Base-by-base conservation (phyloP, 2,113 vertebrate genomes). In the Prunella himalayana region DNA sequence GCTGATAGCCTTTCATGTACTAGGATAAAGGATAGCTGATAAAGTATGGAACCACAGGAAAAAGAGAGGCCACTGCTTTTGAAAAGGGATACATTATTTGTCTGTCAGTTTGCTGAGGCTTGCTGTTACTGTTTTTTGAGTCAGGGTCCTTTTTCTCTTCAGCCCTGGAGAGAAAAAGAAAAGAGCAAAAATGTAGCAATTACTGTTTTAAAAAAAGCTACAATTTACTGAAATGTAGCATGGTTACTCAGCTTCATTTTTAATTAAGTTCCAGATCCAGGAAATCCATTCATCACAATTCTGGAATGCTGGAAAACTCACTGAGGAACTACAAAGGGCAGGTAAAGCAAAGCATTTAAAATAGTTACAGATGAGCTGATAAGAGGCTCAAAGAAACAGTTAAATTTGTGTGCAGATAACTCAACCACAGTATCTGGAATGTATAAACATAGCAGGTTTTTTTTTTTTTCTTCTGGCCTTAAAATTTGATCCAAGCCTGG, bases 401-500 rank as follows among this genome's bases (percentile, higher is more conserved):
- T 96, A 95, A 96, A 97, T 95, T 87, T 95, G 96, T 95, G 92
- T 96, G 95, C 91, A 97, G 97, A 98, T 97, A 96, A 96, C 94
- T 97, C 96, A 97, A 91, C 96, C 92, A 86, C 87, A 82, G 94
- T 97, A 97, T 98, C 97, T 98, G 97, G 97, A 97, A 97, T 97
- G 96, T 94, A 97, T 98, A 98, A 98, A 97, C 97, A 97, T 95
- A 92, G 97, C 65, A 89, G 88, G 90, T 4, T 92, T 93, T 76
- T 95, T 88, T 86, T 93, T 95, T 82, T 44, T 79, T 21, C 42
- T 94, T 81, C 83, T 96, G 95, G 96, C 97, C 97, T 98, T 97
- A 98, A 98, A 98, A 98, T 98, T 97, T 97, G 97, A 98, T 98
- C 98, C 97, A 98, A 98, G 97, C 97, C 97, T 98, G 98, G 97